Evolutionary conservation across 1,140 invertebrate genomes (phyloP).

Genomic region (Drosophila hydei): DNA sequence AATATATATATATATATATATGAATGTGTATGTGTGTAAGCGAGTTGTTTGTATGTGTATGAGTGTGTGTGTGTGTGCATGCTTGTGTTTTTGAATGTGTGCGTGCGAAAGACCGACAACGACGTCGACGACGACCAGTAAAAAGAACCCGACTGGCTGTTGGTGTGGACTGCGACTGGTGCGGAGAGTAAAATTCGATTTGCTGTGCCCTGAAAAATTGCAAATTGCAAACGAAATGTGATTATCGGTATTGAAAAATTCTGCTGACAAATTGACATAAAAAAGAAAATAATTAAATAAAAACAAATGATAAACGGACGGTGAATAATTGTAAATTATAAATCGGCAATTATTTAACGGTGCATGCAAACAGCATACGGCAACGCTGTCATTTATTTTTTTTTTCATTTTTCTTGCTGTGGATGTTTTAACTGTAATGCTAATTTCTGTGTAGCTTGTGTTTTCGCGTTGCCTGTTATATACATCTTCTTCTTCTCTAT

Average conservation of each 20-base stretch:
- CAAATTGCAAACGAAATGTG: conserved; percentile 63
- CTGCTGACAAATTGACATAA: conserved; percentile 55
- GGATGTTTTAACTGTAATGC: conserved; percentile 63
- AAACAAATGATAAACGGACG: conserved; percentile 19
- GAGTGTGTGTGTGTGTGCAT: conserved; percentile 37
- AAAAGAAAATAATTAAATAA: neutral
- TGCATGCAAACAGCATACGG: conserved; percentile 20
- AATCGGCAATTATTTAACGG: conserved; percentile 45
- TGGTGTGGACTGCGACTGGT: conserved; percentile 43
- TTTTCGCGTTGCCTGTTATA: conserved; percentile 15
- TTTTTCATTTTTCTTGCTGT: conserved; percentile 8
- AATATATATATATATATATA: too few relatives aligned
- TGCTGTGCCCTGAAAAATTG: conserved; percentile 65
- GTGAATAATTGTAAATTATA: conserved; percentile 60
- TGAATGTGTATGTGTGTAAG: conserved; percentile 14
- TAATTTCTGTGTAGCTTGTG: conserved; percentile 59
- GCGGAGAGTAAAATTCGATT: conserved; percentile 77
- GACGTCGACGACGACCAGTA: conserved; percentile 45
- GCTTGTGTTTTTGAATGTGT: conserved; percentile 49
- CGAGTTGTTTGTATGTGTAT: conserved; percentile 12
- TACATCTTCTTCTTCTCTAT: conserved; percentile 41
- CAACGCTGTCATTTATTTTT: conserved; percentile 21
- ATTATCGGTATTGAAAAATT: conserved; percentile 70
- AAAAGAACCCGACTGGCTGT: conserved; percentile 74
- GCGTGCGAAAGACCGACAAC: conserved; percentile 65